Evolutionary conservation across 2,113 vertebrate genomes (phyloP).

Genomic region (Bostrychus sinensis): DNA sequence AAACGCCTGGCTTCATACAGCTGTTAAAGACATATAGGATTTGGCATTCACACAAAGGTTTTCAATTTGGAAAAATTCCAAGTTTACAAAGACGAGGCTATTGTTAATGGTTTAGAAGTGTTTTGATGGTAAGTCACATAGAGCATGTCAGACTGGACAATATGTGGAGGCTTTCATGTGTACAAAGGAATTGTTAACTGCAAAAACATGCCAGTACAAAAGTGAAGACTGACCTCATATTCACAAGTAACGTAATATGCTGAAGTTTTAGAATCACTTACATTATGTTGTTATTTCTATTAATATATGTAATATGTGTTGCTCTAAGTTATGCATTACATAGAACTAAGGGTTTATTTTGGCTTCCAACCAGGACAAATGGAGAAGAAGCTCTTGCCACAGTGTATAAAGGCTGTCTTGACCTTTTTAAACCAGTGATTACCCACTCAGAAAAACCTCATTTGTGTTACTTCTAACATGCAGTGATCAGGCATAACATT

Average conservation of each 20-base stretch:
- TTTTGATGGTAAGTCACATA: background rate
- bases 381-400: too few relatives aligned
- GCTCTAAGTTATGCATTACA: too few relatives aligned
- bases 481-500: too few relatives aligned
- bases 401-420: too few relatives aligned
- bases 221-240: background rate
- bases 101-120: conserved; percentile 16
- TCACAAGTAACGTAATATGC: background rate
- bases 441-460: too few relatives aligned
- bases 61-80: conserved; percentile 18
- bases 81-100: conserved; percentile 2
- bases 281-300: too few relatives aligned
- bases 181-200: conserved; percentile 2
- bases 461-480: too few relatives aligned
- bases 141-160: conserved; percentile 1
- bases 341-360: too few relatives aligned
- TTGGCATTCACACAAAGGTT: background rate
- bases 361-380: too few relatives aligned
- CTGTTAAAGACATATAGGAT: conserved; percentile 22
- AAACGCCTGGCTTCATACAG: conserved; percentile 4
- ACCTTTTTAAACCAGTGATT: too few relatives aligned
- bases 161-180: background rate
- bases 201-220: conserved; percentile 12
- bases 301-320: too few relatives aligned
- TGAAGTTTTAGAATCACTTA: background rate